Conservation (phyloP, 2,113 vertebrate genomes). For the Hemibagrus wyckioides region DNA sequence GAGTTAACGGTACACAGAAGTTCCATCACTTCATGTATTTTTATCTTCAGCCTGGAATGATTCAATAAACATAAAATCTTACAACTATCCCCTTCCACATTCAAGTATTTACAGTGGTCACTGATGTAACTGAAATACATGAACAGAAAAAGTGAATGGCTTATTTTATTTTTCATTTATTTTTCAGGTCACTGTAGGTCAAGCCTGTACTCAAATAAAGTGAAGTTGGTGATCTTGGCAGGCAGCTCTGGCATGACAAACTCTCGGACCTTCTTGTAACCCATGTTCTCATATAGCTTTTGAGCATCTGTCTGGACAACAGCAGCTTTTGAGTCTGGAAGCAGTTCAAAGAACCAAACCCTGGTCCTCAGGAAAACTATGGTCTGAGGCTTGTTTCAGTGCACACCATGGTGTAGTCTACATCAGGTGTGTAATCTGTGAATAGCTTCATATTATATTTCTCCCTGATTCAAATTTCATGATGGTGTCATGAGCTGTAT, state of each 20-base stretch:
- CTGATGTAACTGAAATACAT: background rate
- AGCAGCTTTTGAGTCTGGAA: too few relatives aligned
- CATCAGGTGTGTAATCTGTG: too few relatives aligned
- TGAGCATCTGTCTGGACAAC: constrained; percentile 75
- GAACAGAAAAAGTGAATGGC: background rate
- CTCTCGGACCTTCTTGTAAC: constrained; percentile 65
- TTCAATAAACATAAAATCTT: background rate
- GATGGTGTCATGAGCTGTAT: too few relatives aligned
- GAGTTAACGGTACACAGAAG: background rate
- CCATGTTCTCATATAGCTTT: constrained; percentile 72
- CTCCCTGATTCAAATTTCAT: too few relatives aligned
- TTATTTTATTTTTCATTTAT: constrained; percentile 22
- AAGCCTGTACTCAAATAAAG: constrained; percentile 69
- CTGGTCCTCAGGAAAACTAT: too few relatives aligned
- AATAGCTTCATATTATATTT: too few relatives aligned
- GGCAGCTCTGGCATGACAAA: constrained; percentile 46
- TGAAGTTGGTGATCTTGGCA: constrained; percentile 70
- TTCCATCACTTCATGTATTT: background rate
- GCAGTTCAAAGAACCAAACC: too few relatives aligned
- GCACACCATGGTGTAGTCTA: too few relatives aligned
- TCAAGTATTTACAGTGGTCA: background rate
- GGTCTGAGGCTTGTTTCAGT: too few relatives aligned
- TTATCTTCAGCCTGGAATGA: background rate
- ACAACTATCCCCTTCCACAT: background rate
- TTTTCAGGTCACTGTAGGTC: constrained; percentile 56